Conservation (phyloP, 2,113 vertebrate species). For the Phycodurus eques region DNA sequence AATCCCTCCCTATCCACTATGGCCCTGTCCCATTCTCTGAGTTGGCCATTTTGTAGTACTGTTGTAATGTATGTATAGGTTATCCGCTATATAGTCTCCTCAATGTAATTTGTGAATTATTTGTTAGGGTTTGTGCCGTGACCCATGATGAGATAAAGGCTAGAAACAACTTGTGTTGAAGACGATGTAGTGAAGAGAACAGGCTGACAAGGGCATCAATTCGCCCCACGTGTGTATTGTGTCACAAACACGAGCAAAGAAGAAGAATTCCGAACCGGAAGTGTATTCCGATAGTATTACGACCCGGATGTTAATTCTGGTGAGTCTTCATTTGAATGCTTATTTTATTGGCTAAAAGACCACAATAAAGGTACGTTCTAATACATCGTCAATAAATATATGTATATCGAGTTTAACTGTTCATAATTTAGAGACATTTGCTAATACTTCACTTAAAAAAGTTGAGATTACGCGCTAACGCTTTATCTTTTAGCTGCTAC, state of each 20-base stretch:
- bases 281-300: neutral
- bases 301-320: neutral
- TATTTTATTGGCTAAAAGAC: neutral
- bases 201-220: neutral
- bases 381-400: neutral
- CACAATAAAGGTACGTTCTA: neutral
- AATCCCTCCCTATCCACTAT: too few species aligned
- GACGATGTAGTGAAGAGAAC: neutral
- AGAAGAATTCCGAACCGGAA: neutral
- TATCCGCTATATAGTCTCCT: too few species aligned
- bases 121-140: too few species aligned
- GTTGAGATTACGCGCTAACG: neutral
- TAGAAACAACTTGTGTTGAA: too few species aligned
- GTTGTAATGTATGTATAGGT: too few species aligned
- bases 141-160: too few species aligned
- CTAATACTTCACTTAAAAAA: neutral
- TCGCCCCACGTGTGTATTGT: neutral
- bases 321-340: neutral
- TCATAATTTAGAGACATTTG: neutral
- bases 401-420: neutral
- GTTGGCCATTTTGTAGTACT: too few species aligned
- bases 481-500: neutral
- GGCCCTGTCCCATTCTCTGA: too few species aligned
- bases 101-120: too few species aligned
- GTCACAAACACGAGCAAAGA: neutral